These are phyloP conservation scores for Pseudomugil tenellus DNA, from an alignment of 2,797 vertebrate genomes.

Conservation along the genomic window DNA sequence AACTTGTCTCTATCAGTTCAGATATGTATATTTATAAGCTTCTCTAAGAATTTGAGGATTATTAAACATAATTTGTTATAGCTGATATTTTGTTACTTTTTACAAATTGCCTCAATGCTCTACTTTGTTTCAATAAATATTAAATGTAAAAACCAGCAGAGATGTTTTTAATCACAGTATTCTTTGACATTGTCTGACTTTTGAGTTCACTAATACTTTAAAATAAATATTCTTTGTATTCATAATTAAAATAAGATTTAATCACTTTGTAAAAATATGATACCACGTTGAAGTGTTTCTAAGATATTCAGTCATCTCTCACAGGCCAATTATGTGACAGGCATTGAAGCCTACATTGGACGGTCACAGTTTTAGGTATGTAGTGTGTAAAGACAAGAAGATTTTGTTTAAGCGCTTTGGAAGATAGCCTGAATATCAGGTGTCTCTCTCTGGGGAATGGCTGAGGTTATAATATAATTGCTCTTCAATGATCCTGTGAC, in stretches of 20 bases:
- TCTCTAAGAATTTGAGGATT: constrained; percentile 80
- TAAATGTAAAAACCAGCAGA: constrained; percentile 76
- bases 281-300: constrained; percentile 8
- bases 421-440: constrained; percentile 64
- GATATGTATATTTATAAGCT: constrained; percentile 86
- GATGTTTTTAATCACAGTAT: constrained; percentile 46
- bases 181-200: constrained; percentile 20
- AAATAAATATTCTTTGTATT: not conserved
- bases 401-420: constrained; percentile 56
- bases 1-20: constrained; percentile 71
- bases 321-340: constrained; percentile 42
- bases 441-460: constrained; percentile 51
- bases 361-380: constrained; percentile 54
- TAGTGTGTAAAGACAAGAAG: constrained; percentile 39
- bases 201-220: not conserved
- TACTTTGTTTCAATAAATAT: constrained; percentile 87
- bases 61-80: constrained; percentile 78
- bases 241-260: not conserved
- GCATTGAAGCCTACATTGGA: constrained; percentile 37
- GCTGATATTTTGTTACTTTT: constrained; percentile 82
- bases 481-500: constrained; percentile 56
- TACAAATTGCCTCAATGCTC: constrained; percentile 80
- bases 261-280: not conserved
- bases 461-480: constrained; percentile 56
- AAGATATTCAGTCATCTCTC: constrained; percentile 8